Evolutionary conservation across 2,797 vertebrate species (phyloP), one percentile per base, ranked within the genome.

Genomic region (Thaleichthys pacificus): DNA sequence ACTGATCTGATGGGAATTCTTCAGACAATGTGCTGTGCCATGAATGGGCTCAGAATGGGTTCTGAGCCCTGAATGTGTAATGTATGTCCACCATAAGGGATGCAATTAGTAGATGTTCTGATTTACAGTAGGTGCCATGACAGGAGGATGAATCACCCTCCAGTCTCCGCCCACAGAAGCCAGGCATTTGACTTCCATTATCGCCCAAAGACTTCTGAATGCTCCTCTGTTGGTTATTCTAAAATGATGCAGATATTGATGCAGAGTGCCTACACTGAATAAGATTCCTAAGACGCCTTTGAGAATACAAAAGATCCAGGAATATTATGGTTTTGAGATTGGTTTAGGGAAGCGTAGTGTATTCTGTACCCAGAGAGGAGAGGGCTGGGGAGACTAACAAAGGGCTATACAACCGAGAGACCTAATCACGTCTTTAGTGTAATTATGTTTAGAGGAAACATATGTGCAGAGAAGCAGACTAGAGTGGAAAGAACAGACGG

Each of bases 371-470:
- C 42, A 47, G 42, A 47, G 11, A 47, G 42, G 12, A 47, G 3
- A 49, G 12, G 56, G 5, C 22, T 30, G 38, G 17, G 58, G 26
- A 65, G 70, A 60, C 42, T 1, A 67, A 70, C n/a, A 77, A 58
- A 66, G 21, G 51, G 15, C 15, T 35, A 60, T 66, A 51, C 30
- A 62, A 71, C 58, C 21, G 22, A 51, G 35, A 30, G 35, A 26
- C 68, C 69, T 74, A 69, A 68, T 72, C 26, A 71, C 12, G 62
- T 69, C 61, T 75, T 58, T 42, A 76, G 65, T 61, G 32, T 49
- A 56, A 78, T 69, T 62, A 72, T 73, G 76, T 71, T 75, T 73
- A 82, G 3, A 80, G 69, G 58, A 72, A 77, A 70, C 26, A 70
- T 30, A 30, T 70, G 56, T 26, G 61, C 63, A 54, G 49, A 64